Conservation (phyloP, 2,113 vertebrate species). For the Chloroceryle aenea region DNA sequence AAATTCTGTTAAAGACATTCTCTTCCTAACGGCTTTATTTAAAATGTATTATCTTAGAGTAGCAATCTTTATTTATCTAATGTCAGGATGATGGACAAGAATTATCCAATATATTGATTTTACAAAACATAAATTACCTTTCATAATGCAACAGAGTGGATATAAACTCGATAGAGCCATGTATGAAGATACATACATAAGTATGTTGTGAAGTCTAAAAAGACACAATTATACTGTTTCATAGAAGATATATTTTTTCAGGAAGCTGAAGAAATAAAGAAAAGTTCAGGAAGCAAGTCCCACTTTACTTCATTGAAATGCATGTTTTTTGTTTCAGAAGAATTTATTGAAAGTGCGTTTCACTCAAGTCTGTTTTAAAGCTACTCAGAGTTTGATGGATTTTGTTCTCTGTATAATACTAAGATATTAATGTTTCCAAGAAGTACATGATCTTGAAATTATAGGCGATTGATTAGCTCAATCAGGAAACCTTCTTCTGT, state of each 20-base stretch:
- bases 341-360: neutral
- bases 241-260: neutral
- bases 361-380: neutral
- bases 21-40: neutral
- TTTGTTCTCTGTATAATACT: neutral
- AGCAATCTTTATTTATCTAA: neutral
- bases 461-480: neutral
- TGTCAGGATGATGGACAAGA: neutral
- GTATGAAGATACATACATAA: neutral
- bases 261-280: neutral
- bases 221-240: neutral
- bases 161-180: neutral
- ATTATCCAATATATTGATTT: neutral
- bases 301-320: neutral
- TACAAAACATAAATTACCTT: neutral
- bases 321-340: neutral
- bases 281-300: neutral
- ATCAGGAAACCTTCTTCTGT: neutral
- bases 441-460: neutral
- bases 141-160: neutral
- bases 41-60: neutral
- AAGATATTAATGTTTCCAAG: neutral
- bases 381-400: fast-evolving
- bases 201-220: neutral
- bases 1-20: neutral